Evolutionary conservation across 2,797 vertebrate species (phyloP).

Genomic region (Pseudochirops corinnae): DNA sequence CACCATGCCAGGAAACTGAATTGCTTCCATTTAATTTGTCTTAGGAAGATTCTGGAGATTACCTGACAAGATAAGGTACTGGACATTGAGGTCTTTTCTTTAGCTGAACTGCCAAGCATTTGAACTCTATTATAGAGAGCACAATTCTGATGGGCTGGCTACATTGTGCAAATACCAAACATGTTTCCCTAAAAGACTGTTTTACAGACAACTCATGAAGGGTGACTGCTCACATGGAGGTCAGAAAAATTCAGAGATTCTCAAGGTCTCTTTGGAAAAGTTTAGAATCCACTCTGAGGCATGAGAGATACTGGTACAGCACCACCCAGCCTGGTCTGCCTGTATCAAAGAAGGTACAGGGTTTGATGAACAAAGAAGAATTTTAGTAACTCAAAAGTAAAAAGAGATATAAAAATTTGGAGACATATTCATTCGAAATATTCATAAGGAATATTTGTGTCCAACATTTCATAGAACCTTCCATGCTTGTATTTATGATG

Average conservation of each 20-base stretch:
- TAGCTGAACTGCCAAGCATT: not conserved
- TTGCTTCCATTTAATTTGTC: not conserved
- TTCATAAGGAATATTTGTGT: no score
- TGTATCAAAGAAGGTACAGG: not conserved
- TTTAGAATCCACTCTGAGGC: not conserved
- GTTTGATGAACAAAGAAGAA: not conserved
- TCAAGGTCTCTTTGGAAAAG: not conserved
- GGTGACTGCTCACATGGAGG: not conserved
- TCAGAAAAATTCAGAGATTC: not conserved
- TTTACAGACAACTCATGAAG: not conserved
- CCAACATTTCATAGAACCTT: accelerated
- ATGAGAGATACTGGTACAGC: not conserved
- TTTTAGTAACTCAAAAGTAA: not conserved
- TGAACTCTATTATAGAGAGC: not conserved
- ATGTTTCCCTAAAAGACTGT: not conserved
- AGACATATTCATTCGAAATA: not conserved
- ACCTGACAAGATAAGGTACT: not conserved
- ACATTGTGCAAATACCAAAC: not conserved
- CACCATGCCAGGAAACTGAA: not conserved
- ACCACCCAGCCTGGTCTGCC: not conserved
- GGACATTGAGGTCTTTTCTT: not conserved
- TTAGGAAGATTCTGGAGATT: not conserved
- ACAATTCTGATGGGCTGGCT: no score
- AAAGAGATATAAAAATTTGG: not conserved
- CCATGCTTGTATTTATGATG: not conserved